These are phyloP conservation scores for Cyrtorhinus lividipennis DNA, from an alignment of 1,140 invertebrate genomes.

Conservation along the genomic window DNA sequence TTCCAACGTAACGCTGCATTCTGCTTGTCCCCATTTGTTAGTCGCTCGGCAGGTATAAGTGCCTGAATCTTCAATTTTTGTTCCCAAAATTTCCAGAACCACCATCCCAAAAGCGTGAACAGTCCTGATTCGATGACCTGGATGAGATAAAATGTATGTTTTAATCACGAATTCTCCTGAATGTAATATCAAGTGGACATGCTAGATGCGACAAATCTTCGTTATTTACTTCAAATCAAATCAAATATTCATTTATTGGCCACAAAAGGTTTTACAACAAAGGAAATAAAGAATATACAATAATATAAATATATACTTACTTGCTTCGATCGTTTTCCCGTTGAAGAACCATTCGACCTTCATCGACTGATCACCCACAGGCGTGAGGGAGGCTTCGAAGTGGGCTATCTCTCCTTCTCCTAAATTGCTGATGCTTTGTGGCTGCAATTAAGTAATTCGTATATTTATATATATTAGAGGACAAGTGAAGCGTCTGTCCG, in stretches of 20 bases:
- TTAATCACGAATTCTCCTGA: too few relatives aligned
- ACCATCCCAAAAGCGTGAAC: constrained; percentile 92
- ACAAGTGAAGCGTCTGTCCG: too few relatives aligned
- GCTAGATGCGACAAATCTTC: too few relatives aligned
- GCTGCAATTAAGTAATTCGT: constrained; percentile 33
- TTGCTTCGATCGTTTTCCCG: constrained; percentile 71
- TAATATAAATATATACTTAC: too few relatives aligned
- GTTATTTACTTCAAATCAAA: too few relatives aligned
- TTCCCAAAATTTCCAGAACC: constrained; percentile 82
- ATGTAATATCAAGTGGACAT: too few relatives aligned
- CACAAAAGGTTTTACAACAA: too few relatives aligned
- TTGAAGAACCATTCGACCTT: constrained; percentile 97
- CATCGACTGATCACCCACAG: constrained; percentile 91
- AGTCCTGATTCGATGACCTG: constrained; percentile 63
- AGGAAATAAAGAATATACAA: too few relatives aligned
- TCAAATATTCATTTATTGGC: too few relatives aligned
- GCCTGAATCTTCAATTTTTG: constrained; percentile 75
- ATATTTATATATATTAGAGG: background rate
- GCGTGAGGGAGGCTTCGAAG: constrained; percentile 84
- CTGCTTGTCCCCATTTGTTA: constrained; percentile 74
- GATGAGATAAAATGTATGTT: too few relatives aligned
- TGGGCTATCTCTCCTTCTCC: constrained; percentile 83
- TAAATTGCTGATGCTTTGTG: constrained; percentile 62
- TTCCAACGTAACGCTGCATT: constrained; percentile 67
- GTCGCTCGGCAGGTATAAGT: constrained; percentile 73